A percentile compares a stretch with the other conserved stretches of the same genome.
These are phyloP conservation scores for Paguma larvata DNA, from an alignment of 2,797 vertebrate species.

Conservation along the genomic window DNA sequence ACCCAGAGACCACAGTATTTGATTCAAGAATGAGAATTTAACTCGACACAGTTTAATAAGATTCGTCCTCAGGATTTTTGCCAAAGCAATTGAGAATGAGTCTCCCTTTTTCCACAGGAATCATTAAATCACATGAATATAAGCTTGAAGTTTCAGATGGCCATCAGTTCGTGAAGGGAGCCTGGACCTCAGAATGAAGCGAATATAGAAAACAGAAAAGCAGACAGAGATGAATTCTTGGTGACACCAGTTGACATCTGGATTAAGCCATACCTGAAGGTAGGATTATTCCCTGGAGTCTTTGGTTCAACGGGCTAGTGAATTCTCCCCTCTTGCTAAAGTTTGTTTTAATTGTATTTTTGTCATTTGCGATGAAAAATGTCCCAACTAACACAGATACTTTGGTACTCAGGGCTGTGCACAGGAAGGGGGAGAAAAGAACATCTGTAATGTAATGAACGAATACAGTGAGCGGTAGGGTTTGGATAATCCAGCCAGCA, in stretches of 20 bases:
- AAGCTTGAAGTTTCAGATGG: neutral
- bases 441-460: neutral
- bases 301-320: neutral
- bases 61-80: neutral
- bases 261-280: neutral
- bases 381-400: neutral
- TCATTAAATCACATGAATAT: neutral
- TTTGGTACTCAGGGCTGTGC: neutral
- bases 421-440: neutral
- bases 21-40: neutral
- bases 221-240: neutral
- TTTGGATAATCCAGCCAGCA: neutral
- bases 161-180: neutral
- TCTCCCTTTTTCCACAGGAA: neutral
- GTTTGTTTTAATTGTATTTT: conserved; percentile 41
- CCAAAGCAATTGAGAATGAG: neutral
- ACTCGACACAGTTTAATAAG: neutral
- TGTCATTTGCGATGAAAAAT: neutral
- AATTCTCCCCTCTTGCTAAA: neutral
- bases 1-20: neutral
- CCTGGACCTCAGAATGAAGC: neutral
- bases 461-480: neutral
- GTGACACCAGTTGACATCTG: neutral
- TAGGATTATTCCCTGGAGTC: neutral
- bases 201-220: neutral